Conservation (phyloP, 2,888 invertebrate genomes). For the Tineola bisselliella region DNA sequence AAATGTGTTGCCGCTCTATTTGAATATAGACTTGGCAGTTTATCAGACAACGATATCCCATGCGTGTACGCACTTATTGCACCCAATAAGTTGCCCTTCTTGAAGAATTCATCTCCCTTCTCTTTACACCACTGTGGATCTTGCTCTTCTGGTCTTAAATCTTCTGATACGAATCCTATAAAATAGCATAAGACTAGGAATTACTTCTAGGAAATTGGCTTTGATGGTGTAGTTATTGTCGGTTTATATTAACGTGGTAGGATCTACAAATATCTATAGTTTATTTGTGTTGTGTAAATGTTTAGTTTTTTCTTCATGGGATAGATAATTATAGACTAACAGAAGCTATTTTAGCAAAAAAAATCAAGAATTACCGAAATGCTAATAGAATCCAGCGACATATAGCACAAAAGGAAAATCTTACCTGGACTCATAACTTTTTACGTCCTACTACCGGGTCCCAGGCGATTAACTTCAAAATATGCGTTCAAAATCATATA, state of each 20-base stretch:
- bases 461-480: background rate
- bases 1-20: constrained; percentile 85
- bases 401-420: too few species aligned
- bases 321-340: too few species aligned
- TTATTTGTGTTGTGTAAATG: too few species aligned
- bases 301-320: too few species aligned
- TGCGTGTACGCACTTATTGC: constrained; percentile 85
- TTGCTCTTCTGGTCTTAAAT: constrained; percentile 80
- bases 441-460: background rate
- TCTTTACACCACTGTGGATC: constrained; percentile 84
- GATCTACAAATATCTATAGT: too few species aligned
- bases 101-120: constrained; percentile 83
- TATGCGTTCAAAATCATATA: background rate
- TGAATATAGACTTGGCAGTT: constrained; percentile 77
- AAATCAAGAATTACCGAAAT: too few species aligned
- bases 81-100: constrained; percentile 77
- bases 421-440: background rate
- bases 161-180: constrained; percentile 75
- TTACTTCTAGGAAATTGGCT: too few species aligned
- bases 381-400: too few species aligned
- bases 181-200: background rate
- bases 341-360: too few species aligned
- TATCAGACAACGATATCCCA: constrained; percentile 77
- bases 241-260: too few species aligned
- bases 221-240: too few species aligned